These are phyloP conservation scores for Odontothrips loti DNA, from an alignment of 2,888 invertebrate genomes.

Conservation along the genomic window DNA sequence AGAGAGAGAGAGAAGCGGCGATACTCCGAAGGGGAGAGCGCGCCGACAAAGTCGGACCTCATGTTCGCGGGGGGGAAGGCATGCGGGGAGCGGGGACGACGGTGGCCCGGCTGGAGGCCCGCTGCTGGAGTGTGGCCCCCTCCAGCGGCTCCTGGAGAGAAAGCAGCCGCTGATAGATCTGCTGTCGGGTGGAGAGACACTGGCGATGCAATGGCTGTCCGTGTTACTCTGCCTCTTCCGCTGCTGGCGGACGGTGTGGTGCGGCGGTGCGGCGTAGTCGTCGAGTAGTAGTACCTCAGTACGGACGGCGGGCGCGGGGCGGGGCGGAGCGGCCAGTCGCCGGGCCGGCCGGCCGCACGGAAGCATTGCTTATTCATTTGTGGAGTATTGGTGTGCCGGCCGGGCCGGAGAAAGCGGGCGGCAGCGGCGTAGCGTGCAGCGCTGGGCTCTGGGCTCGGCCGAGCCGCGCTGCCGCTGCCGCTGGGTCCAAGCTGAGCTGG, in stretches of 20 bases:
- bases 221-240: too few relatives aligned
- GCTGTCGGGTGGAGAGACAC: background rate
- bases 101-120: background rate
- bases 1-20: too few relatives aligned
- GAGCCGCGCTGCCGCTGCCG: background rate
- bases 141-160: background rate
- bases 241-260: background rate
- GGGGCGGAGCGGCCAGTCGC: background rate
- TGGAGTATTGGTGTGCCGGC: background rate
- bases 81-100: background rate
- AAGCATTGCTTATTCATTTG: slow-evolving; percentile 14
- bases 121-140: background rate
- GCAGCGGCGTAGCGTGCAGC: background rate
- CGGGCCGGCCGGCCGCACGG: slow-evolving; percentile 3
- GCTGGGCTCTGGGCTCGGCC: too few relatives aligned
- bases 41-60: too few relatives aligned
- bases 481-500: too few relatives aligned
- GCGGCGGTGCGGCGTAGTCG: background rate
- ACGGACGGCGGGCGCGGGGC: too few relatives aligned
- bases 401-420: background rate
- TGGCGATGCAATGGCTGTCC: background rate
- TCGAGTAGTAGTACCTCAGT: too few relatives aligned
- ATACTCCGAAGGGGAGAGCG: too few relatives aligned
- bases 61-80: background rate
- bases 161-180: slow-evolving; percentile 18